Conservation (phyloP, 23 tunicate genomes). For the Aplidium turbinatum region DNA sequence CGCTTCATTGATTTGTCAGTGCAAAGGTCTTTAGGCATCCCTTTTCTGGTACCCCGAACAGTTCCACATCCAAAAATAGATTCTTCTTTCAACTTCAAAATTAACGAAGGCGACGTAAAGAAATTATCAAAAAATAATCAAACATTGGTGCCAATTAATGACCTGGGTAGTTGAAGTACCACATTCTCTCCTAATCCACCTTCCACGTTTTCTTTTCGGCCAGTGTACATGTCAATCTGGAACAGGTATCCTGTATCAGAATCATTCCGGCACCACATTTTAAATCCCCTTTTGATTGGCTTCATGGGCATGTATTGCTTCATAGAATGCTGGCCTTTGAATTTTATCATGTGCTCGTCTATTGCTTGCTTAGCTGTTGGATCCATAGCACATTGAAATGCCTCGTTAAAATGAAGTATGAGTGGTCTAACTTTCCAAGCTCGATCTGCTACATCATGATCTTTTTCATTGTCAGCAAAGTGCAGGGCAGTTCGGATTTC, state of each 20-base stretch:
- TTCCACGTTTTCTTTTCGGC: background rate
- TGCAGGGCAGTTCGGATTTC: too few relatives aligned
- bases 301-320: background rate
- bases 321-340: too few relatives aligned
- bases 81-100: too few relatives aligned
- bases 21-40: conserved; percentile 4
- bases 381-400: too few relatives aligned
- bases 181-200: conserved; percentile 11
- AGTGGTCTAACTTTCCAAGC: too few relatives aligned
- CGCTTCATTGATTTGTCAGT: background rate
- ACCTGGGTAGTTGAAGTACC: conserved; percentile 18
- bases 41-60: background rate
- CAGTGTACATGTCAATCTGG: conserved; percentile 12
- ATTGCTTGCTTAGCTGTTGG: too few relatives aligned
- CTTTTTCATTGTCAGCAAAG: too few relatives aligned
- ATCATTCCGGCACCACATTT: conserved; percentile 18
- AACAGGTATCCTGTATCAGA: conserved; percentile 21
- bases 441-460: too few relatives aligned
- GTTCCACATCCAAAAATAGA: conserved; percentile 9
- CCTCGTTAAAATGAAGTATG: too few relatives aligned
- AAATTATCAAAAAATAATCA: conserved; percentile 26
- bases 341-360: too few relatives aligned
- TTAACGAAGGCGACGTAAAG: conserved; percentile 14
- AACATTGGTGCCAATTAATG: background rate
- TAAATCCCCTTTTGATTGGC: conserved; percentile 17